Percentiles rank a stretch among this genome's conserved stretches.
Conservation (phyloP, 2,113 vertebrate species). For the Dasyornis broadbenti region DNA sequence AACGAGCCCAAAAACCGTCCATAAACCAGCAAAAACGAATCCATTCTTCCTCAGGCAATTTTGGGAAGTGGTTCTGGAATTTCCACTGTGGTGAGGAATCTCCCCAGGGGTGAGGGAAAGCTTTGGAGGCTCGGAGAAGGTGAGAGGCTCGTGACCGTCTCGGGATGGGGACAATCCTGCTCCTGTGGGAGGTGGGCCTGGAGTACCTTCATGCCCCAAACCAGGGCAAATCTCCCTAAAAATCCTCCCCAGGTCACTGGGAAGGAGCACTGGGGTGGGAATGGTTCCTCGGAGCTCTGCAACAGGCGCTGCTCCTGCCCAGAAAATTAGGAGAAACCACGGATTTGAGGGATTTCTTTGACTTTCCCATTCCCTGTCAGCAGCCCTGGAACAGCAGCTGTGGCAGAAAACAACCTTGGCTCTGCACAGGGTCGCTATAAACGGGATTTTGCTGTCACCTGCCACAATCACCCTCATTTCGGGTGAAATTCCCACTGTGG, state of each 20-base stretch:
- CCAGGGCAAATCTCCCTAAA: not conserved
- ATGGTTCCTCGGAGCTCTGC: not conserved
- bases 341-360: not conserved
- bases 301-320: not conserved
- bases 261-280: not conserved
- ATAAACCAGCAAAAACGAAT: not conserved
- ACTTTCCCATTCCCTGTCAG: not conserved
- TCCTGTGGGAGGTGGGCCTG: not conserved
- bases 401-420: not conserved
- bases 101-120: not conserved
- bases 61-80: not conserved
- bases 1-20: not conserved
- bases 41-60: not conserved
- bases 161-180: not conserved
- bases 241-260: not conserved
- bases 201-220: not conserved
- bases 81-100: not conserved
- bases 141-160: too few species aligned
- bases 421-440: rapidly evolving
- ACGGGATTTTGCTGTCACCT: rapidly evolving
- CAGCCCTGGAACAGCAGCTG: not conserved
- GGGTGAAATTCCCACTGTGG: not conserved
- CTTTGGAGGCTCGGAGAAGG: not conserved
- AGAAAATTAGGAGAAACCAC: not conserved
- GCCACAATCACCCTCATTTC: not conserved